These are phyloP conservation scores for Hiodon alosoides DNA, from an alignment of 2,113 vertebrate genomes.

Conservation along the genomic window DNA sequence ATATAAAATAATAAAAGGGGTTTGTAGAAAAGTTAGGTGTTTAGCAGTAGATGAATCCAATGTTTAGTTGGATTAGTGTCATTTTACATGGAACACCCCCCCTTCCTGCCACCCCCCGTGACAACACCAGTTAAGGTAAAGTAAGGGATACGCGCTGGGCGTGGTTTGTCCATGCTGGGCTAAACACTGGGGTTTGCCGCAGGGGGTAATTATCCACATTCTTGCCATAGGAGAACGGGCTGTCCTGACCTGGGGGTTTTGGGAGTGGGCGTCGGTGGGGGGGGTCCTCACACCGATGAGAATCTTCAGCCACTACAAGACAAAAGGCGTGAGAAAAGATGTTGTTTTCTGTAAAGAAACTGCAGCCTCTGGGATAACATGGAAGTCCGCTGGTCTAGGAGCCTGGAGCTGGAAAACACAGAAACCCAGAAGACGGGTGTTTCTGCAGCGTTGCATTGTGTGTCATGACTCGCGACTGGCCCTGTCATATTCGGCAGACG, in stretches of 20 bases:
- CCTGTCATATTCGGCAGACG: background rate
- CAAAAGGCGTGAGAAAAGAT: background rate
- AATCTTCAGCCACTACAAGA: background rate
- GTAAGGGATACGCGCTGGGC: background rate
- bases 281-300: background rate
- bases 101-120: background rate
- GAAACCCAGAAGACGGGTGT: background rate
- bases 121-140: conserved; percentile 3
- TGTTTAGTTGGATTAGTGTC: background rate
- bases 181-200: conserved; percentile 1
- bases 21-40: background rate
- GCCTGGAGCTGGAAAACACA: background rate
- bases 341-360: conserved; percentile 8
- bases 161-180: background rate
- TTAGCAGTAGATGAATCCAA: background rate
- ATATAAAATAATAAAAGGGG: background rate
- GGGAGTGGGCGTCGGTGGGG: too few species aligned
- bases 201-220: conserved; percentile 12
- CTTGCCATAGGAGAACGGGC: conserved; percentile 9
- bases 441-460: background rate
- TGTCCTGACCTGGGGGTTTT: background rate
- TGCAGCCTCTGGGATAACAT: background rate
- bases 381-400: background rate
- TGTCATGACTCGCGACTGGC: background rate
- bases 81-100: background rate